These are phyloP conservation scores for Tenthredo notha DNA, from an alignment of 2,888 invertebrate species.

Conservation along the genomic window DNA sequence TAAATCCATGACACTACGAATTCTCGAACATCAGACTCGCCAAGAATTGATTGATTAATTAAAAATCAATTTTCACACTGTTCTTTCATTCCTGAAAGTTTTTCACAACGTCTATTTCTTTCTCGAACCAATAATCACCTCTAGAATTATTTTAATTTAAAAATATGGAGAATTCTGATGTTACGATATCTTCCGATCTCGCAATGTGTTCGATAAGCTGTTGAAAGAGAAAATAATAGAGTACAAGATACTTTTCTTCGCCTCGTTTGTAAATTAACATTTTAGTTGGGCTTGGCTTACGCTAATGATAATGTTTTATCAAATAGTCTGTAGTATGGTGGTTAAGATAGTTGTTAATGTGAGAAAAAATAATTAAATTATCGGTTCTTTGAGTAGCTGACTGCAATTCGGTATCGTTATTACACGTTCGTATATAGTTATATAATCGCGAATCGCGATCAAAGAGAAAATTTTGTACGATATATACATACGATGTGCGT, in stretches of 20 bases:
- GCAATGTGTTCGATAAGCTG: background rate
- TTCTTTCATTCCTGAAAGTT: background rate
- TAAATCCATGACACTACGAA: background rate
- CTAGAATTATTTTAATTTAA: background rate
- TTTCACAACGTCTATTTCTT: background rate
- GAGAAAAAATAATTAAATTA: background rate
- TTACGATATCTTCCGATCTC: background rate
- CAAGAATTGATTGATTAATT: background rate
- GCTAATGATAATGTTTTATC: slow-evolving; percentile 1
- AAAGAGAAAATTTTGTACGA: slow-evolving; percentile 5
- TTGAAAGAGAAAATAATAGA: background rate
- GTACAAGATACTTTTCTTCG: background rate
- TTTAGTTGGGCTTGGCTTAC: background rate
- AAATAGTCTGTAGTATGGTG: background rate
- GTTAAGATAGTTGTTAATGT: slow-evolving; percentile 12
- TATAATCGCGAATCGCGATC: slow-evolving; percentile 18
- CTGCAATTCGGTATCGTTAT: background rate
- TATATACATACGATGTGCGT: background rate
- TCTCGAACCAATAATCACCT: background rate
- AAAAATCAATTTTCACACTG: background rate
- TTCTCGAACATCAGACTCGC: background rate
- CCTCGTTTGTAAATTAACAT: background rate
- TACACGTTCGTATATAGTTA: background rate
- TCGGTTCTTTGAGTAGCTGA: background rate
- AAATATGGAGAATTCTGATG: background rate